Percentiles rank a stretch among this genome's conserved stretches.
Conservation (phyloP, 1,140 invertebrate species). For the Acromyrmex heyeri region DNA sequence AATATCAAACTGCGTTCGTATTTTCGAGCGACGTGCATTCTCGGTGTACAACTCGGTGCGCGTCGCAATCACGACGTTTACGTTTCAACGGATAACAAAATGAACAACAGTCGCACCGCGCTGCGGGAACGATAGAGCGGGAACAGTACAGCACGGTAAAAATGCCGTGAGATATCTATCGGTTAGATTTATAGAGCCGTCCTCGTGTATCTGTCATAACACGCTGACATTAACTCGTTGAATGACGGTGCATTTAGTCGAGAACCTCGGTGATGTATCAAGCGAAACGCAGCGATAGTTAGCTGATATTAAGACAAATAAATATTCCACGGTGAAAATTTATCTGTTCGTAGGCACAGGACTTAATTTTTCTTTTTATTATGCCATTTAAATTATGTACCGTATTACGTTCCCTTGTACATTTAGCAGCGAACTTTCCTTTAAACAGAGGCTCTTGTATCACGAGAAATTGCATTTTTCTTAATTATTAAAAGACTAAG, state of each 20-base stretch:
- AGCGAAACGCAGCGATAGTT: slow-evolving; percentile 19
- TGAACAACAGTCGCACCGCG: slow-evolving; percentile 1
- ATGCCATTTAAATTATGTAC: slow-evolving; percentile 11
- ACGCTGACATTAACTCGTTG: slow-evolving; percentile 57
- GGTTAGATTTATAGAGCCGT: slow-evolving; percentile 61
- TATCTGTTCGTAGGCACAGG: background rate
- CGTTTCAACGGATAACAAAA: slow-evolving; percentile 1
- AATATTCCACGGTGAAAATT: slow-evolving; percentile 37
- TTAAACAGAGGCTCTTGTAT: background rate
- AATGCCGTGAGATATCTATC: slow-evolving; percentile 49
- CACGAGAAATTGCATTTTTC: background rate
- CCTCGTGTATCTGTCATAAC: slow-evolving; percentile 59
- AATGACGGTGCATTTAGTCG: slow-evolving; percentile 53
- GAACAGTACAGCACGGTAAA: slow-evolving; percentile 7
- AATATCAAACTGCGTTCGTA: background rate
- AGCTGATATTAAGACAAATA: slow-evolving; percentile 40
- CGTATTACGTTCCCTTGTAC: background rate
- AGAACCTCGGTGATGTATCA: slow-evolving; percentile 28
- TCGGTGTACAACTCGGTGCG: background rate
- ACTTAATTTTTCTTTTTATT: background rate
- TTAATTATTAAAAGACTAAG: background rate
- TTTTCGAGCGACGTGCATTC: background rate
- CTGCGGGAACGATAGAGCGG: slow-evolving; percentile 19
- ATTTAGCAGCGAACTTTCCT: background rate
- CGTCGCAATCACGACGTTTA: slow-evolving; percentile 16